Evolutionary conservation across 2,888 invertebrate species (phyloP).

Genomic region (Plagodis pulveraria): DNA sequence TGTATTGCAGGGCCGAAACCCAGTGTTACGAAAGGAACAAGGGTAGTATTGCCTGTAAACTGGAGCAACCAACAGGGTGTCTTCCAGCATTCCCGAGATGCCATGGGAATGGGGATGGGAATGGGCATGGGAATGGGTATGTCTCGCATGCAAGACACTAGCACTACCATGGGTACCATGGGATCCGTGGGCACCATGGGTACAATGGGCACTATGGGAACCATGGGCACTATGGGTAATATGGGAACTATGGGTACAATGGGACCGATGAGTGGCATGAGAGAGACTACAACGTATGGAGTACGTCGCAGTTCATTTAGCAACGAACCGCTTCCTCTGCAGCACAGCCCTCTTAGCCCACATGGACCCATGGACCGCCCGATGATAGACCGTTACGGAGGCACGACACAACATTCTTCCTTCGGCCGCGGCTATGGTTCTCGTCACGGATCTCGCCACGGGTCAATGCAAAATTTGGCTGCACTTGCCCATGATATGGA

Average conservation of each 20-base stretch:
- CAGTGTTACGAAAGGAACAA: slow-evolving; percentile 87
- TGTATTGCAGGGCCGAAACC: slow-evolving; percentile 84
- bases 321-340: slow-evolving; percentile 74
- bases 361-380: slow-evolving; percentile 77
- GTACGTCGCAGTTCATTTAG: slow-evolving; percentile 80
- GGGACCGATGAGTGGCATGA: slow-evolving; percentile 74
- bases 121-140: slow-evolving; percentile 72
- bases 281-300: slow-evolving; percentile 76
- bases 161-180: slow-evolving; percentile 51
- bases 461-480: slow-evolving; percentile 79
- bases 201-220: slow-evolving; percentile 58
- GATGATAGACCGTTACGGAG: slow-evolving; percentile 71
- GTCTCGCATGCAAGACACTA: slow-evolving; percentile 73
- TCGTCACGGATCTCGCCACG: slow-evolving; percentile 74
- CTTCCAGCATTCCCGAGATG: slow-evolving; percentile 79
- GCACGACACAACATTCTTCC: slow-evolving; percentile 69
- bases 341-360: slow-evolving; percentile 79
- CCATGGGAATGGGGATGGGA: slow-evolving; percentile 72
- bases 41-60: slow-evolving; percentile 85
- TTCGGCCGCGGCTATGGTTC: slow-evolving; percentile 69
- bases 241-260: slow-evolving; percentile 62
- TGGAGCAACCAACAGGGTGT: slow-evolving; percentile 76
- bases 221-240: slow-evolving; percentile 60
- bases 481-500: slow-evolving; percentile 83
- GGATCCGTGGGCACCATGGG: slow-evolving; percentile 51